Percentiles rank a stretch among this genome's conserved stretches.
These are phyloP conservation scores for Pyrocephalus nanus DNA, from an alignment of 2,797 vertebrate genomes.

Conservation along the genomic window DNA sequence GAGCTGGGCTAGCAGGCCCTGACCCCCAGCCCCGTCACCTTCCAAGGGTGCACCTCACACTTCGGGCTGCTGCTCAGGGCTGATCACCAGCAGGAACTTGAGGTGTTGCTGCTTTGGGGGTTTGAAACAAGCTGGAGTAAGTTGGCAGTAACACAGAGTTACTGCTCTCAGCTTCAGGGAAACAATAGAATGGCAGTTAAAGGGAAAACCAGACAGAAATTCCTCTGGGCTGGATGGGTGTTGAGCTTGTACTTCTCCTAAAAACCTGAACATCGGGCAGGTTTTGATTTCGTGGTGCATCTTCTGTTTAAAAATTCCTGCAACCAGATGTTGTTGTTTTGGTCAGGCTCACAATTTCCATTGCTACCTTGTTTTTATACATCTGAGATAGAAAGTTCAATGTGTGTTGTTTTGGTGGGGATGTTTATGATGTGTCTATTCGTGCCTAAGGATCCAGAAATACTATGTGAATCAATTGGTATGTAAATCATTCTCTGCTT, in stretches of 20 bases:
- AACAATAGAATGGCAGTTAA: neutral
- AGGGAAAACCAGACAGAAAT: neutral
- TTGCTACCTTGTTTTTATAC: neutral
- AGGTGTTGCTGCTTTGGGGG: neutral
- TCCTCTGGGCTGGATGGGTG: neutral
- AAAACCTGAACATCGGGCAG: neutral
- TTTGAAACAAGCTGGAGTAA: neutral
- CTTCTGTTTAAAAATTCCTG: neutral
- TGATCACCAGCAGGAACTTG: neutral
- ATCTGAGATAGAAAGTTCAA: neutral
- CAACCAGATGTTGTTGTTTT: neutral
- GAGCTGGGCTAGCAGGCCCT: neutral
- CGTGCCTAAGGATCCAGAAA: neutral
- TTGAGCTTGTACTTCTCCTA: neutral
- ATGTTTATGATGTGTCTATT: constrained; percentile 3
- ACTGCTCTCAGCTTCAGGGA: neutral
- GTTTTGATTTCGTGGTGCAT: neutral
- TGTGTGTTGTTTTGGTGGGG: neutral
- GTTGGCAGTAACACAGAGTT: neutral
- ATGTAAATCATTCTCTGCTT: constrained; percentile 51
- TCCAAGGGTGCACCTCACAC: neutral
- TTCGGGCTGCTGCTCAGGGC: neutral
- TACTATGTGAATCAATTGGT: neutral
- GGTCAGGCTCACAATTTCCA: neutral
- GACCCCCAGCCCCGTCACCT: neutral